Conservation (phyloP, 2,888 invertebrate genomes). For the Epicampocera succincta region DNA sequence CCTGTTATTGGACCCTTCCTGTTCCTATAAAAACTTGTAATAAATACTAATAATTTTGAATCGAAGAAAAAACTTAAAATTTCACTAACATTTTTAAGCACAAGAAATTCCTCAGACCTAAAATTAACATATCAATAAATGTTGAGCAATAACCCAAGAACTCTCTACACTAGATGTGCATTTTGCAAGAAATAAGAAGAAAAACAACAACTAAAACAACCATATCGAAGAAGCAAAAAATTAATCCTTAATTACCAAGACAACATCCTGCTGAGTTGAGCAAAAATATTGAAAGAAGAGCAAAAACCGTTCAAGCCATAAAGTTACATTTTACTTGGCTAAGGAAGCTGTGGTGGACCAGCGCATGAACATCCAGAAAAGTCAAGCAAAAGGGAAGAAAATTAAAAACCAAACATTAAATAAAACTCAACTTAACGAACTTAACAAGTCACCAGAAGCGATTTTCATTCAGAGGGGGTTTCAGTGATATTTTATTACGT, state of each 20-base stretch:
- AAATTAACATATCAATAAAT: constrained; percentile 69
- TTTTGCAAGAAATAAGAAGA: background rate
- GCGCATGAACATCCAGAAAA: constrained; percentile 13
- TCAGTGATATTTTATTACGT: constrained; percentile 7
- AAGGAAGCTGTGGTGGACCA: constrained; percentile 44
- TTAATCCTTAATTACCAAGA: constrained; percentile 81
- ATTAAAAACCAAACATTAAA: constrained; percentile 27
- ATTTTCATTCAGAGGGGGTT: constrained; percentile 58
- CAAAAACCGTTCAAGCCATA: constrained; percentile 39
- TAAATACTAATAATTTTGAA: background rate
- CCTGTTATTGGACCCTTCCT: too few species aligned
- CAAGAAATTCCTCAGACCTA: constrained; percentile 22
- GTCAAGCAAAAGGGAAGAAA: background rate
- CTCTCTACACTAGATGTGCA: background rate
- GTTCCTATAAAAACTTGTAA: background rate
- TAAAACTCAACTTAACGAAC: constrained; percentile 76
- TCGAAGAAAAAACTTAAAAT: too few species aligned
- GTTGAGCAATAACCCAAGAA: constrained; percentile 13
- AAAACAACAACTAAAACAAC: constrained; percentile 37
- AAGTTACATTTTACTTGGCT: constrained; percentile 51
- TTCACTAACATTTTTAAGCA: too few species aligned
- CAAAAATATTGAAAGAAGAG: constrained; percentile 29
- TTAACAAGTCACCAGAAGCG: constrained; percentile 75
- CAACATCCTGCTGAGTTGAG: constrained; percentile 79
- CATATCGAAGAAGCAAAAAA: constrained; percentile 71